Evolutionary conservation across 2,113 vertebrate species (phyloP).

Genomic region (Ciconia stormi): DNA sequence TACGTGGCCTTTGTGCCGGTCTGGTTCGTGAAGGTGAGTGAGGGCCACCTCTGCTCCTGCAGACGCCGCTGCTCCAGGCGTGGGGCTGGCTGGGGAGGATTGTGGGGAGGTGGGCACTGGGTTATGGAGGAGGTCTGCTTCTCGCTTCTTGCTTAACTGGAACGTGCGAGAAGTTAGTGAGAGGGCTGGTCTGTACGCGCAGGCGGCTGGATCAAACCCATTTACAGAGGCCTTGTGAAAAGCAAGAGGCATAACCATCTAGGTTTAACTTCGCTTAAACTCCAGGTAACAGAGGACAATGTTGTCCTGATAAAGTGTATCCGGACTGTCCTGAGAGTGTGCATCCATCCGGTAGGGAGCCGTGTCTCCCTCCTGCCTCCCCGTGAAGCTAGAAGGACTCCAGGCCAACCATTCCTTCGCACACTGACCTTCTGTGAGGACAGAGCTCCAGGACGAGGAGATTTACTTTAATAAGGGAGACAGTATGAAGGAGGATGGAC

Average conservation of each 20-base stretch:
- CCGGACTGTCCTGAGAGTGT: not conserved
- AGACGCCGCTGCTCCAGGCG: rapidly evolving
- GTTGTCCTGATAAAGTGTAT: not conserved
- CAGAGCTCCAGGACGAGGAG: not conserved
- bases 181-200: not conserved
- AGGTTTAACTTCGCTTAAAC: not conserved
- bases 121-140: not conserved
- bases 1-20: conserved; percentile 97
- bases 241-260: not conserved
- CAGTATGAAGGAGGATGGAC: not conserved
- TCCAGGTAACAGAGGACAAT: not conserved
- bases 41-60: not conserved
- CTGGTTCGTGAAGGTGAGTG: conserved; percentile 95
- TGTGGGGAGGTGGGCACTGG: not conserved
- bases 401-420: not conserved
- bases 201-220: not conserved
- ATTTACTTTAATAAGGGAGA: not conserved
- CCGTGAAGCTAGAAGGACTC: not conserved
- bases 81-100: not conserved
- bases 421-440: not conserved
- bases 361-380: not conserved
- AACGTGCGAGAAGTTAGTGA: not conserved
- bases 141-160: not conserved
- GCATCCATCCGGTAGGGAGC: not conserved
- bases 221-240: not conserved